These are phyloP conservation scores for Hylaea fasciaria DNA, from an alignment of 2,888 invertebrate species.

Conservation along the genomic window DNA sequence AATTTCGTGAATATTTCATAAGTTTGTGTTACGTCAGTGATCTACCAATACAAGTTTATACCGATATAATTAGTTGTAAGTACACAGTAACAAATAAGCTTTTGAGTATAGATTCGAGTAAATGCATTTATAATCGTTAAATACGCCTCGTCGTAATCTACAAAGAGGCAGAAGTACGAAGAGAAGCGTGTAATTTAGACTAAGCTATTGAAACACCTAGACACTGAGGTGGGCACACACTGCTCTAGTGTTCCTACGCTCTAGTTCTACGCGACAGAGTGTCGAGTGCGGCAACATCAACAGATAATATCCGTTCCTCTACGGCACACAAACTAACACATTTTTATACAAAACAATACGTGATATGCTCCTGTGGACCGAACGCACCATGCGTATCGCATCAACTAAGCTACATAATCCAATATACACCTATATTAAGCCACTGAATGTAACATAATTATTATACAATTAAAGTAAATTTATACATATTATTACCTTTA, in stretches of 20 bases:
- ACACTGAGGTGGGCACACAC: conserved; percentile 69
- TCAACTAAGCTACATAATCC: conserved; percentile 63
- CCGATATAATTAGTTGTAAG: conserved; percentile 59
- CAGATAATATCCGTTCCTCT: conserved; percentile 52
- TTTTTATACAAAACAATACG: conserved; percentile 67
- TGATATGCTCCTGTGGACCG: conserved; percentile 70
- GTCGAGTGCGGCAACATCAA: conserved; percentile 72
- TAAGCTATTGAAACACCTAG: conserved; percentile 77
- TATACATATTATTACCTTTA: conserved; percentile 51
- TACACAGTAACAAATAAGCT: conserved; percentile 68
- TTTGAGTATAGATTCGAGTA: conserved; percentile 62
- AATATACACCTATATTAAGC: conserved; percentile 73
- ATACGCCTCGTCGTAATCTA: conserved; percentile 58
- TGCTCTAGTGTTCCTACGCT: conserved; percentile 65
- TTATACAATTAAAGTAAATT: conserved; percentile 67
- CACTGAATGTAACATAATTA: conserved; percentile 70
- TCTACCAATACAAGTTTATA: conserved; percentile 55
- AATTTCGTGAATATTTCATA: conserved; percentile 59
- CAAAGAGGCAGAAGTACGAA: conserved; percentile 56
- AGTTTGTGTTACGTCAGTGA: conserved; percentile 55
- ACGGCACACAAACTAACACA: conserved; percentile 64
- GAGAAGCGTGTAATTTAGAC: conserved; percentile 47
- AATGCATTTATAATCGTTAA: conserved; percentile 62
- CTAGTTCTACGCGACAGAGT: conserved; percentile 71
- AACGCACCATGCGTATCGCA: conserved; percentile 47